Evolutionary conservation across 2,888 invertebrate species (phyloP).

Genomic region (Margaritifera margaritifera): DNA sequence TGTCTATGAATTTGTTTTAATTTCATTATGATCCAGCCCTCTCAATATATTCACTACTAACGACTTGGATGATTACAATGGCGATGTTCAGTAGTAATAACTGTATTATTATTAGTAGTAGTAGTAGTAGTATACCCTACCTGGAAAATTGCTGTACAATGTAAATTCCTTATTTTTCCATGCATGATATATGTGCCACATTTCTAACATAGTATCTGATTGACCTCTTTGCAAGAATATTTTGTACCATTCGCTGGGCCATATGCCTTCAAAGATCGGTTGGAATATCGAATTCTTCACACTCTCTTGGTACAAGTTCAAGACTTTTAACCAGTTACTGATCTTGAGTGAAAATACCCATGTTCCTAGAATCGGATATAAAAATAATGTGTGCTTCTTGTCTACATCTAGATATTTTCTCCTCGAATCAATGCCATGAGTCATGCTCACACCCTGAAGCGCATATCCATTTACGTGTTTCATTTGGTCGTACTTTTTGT

Average conservation of each 20-base stretch:
- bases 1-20: too few species aligned
- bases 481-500: slow-evolving; percentile 41
- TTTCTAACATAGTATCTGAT: slow-evolving; percentile 58
- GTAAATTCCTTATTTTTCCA: slow-evolving; percentile 45
- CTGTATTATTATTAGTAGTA: too few species aligned
- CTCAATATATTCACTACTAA: too few species aligned
- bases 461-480: slow-evolving; percentile 49
- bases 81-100: too few species aligned
- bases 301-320: slow-evolving; percentile 43
- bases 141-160: slow-evolving; percentile 45
- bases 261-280: slow-evolving; percentile 52
- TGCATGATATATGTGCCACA: slow-evolving; percentile 62
- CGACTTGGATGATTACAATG: too few species aligned
- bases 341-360: slow-evolving; percentile 58
- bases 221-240: slow-evolving; percentile 29
- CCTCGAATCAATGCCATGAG: slow-evolving; percentile 38
- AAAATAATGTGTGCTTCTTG: slow-evolving; percentile 31
- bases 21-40: too few species aligned
- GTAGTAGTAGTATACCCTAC: too few species aligned
- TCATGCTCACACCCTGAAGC: slow-evolving; percentile 46
- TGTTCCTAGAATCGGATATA: slow-evolving; percentile 53
- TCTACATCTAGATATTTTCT: slow-evolving; percentile 31
- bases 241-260: slow-evolving; percentile 55
- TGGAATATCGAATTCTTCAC: slow-evolving; percentile 33
- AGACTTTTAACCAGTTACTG: slow-evolving; percentile 44